Percentiles rank a stretch among this genome's conserved stretches.
Evolutionary conservation across 1,140 invertebrate species (phyloP).

Genomic region (Lordiphosa stackelbergi): DNA sequence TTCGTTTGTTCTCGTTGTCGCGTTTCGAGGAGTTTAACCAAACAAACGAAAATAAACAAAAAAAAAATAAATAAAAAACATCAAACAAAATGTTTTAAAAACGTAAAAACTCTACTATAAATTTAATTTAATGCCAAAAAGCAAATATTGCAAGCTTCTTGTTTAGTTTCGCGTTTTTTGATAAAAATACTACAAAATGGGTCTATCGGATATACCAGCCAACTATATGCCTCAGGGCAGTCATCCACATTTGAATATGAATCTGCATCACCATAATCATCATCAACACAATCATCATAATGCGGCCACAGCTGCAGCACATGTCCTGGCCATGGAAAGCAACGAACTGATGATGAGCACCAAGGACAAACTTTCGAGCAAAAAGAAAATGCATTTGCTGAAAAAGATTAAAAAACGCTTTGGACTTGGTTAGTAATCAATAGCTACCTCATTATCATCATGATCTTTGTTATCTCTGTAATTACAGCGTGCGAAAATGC

Average conservation of each 20-base stretch:
- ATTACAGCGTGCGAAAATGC: conserved; percentile 60
- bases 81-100: conserved; percentile 10
- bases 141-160: conserved; percentile 10
- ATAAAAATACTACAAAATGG: conserved; percentile 42
- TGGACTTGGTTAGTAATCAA: conserved; percentile 78
- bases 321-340: conserved; percentile 59
- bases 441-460: not conserved
- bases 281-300: conserved; percentile 36
- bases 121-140: conserved; percentile 9
- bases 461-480: conserved; percentile 16
- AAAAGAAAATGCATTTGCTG: conserved; percentile 79
- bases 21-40: not conserved
- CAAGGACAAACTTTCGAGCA: conserved; percentile 73
- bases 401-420: conserved; percentile 79
- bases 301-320: conserved; percentile 49
- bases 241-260: conserved; percentile 42
- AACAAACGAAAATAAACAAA: too few relatives aligned
- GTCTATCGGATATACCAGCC: conserved; percentile 70
- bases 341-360: conserved; percentile 63
- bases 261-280: conserved; percentile 26
- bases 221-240: conserved; percentile 66
- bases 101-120: conserved; percentile 1
- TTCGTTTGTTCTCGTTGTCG: conserved; percentile 8
- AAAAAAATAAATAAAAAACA: not conserved
- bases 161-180: conserved; percentile 18